Evolutionary conservation across 2,888 invertebrate species (phyloP).

Genomic region (Ochropleura plecta): DNA sequence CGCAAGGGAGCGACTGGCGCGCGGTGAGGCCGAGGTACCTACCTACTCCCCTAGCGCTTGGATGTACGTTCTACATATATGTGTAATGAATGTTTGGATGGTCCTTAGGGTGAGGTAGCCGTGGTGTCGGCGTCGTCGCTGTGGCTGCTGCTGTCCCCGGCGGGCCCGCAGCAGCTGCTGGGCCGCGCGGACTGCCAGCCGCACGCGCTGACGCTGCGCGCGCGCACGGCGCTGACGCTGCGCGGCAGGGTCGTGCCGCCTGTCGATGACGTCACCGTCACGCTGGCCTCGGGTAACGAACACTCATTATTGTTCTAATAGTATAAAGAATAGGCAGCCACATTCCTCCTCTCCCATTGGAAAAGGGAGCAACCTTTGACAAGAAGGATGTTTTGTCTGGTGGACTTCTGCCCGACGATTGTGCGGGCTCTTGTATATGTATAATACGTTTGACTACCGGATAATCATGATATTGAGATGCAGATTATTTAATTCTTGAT

Average conservation of each 20-base stretch:
- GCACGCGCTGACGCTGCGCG: slow-evolving; percentile 91
- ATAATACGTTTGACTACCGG: too few species aligned
- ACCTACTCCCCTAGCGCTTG: too few species aligned
- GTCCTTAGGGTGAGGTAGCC: slow-evolving; percentile 86
- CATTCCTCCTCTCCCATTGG: too few species aligned
- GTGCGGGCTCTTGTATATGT: too few species aligned
- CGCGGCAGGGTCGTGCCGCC: slow-evolving; percentile 92
- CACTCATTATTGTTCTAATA: not conserved
- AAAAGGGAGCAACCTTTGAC: too few species aligned
- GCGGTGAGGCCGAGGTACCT: too few species aligned
- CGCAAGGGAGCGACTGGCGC: too few species aligned
- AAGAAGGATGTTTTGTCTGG: too few species aligned
- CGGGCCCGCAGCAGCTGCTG: slow-evolving; percentile 89
- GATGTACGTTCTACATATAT: not conserved
- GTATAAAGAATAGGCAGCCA: too few species aligned
- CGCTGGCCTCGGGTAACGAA: slow-evolving; percentile 75
- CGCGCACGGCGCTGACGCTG: slow-evolving; percentile 92
- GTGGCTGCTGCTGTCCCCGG: slow-evolving; percentile 87
- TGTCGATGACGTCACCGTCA: slow-evolving; percentile 91
- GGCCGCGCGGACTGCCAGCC: slow-evolving; percentile 92
- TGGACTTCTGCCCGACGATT: too few species aligned
- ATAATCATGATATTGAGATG: too few species aligned
- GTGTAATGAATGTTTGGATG: not conserved
- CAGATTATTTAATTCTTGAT: too few species aligned
- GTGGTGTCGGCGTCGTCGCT: slow-evolving; percentile 93